Conservation (phyloP, 2,888 invertebrate genomes). For the Pycnomerus fuliginosus region DNA sequence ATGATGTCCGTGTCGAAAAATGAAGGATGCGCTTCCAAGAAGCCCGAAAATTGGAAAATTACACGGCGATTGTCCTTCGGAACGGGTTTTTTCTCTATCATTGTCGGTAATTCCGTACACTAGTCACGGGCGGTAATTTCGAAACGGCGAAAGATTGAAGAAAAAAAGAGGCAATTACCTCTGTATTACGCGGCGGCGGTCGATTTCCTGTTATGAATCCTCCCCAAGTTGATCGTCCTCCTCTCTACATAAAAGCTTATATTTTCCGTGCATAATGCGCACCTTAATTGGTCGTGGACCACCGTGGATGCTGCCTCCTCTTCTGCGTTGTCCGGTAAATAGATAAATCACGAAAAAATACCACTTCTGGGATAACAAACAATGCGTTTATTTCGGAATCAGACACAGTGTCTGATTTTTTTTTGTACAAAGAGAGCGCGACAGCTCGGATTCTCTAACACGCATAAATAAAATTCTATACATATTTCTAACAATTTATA, state of each 20-base stretch:
- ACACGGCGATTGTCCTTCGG: no score
- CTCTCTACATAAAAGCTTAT: conserved; percentile 34
- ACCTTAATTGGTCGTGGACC: conserved; percentile 48
- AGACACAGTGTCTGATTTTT: no score
- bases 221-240: conserved; percentile 25
- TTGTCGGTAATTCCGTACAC: no score
- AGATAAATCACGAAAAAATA: conserved; percentile 29
- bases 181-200: conserved; percentile 14
- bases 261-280: conserved; percentile 46
- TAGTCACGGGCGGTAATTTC: no score
- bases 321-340: no score
- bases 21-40: no score
- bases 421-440: conserved; percentile 13
- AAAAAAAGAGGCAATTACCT: conserved; percentile 4
- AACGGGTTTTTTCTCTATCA: no score
- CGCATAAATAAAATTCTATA: conserved; percentile 26
- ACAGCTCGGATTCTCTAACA: no score
- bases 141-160: no score
- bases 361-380: conserved; percentile 30
- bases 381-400: conserved; percentile 30
- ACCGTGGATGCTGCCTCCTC: conserved; percentile 38
- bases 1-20: no score
- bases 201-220: conserved; percentile 31
- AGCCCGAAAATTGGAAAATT: no score
- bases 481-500: conserved; percentile 27